phyloP scores from a whole-genome alignment of 2,888 invertebrate genomes.

The Megaustenia siamemsis region DNA sequence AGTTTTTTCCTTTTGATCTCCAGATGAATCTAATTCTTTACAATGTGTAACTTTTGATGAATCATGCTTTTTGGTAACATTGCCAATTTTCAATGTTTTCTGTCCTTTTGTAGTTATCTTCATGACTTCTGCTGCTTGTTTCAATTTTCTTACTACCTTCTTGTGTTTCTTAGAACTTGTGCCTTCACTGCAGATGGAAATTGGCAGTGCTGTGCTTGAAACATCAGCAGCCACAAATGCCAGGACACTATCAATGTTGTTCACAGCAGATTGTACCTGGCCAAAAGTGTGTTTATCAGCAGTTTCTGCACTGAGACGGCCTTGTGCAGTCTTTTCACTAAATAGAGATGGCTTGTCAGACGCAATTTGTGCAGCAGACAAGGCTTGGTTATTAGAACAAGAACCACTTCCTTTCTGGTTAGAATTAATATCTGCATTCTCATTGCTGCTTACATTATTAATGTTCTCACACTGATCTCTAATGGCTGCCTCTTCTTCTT shows the following conservation, averaged over 20 bases:
- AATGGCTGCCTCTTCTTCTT: conserved; percentile 52
- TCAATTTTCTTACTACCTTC: not conserved
- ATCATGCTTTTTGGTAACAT: not conserved
- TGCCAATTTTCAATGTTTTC: not conserved
- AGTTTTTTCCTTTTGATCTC: not conserved
- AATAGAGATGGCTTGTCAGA: not conserved
- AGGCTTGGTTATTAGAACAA: not conserved
- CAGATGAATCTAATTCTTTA: not conserved
- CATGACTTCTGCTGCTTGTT: not conserved
- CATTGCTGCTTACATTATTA: not conserved
- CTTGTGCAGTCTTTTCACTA: not conserved
- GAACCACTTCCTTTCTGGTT: not conserved
- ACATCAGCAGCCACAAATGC: conserved; percentile 45
- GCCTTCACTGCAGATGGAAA: not conserved
- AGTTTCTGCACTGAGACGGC: not conserved
- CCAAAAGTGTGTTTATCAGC: not conserved
- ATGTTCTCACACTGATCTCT: conserved; percentile 46
- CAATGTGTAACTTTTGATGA: not conserved
- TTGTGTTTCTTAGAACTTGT: conserved; percentile 9
- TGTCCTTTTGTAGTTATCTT: not conserved
- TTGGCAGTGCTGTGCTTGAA: not conserved
- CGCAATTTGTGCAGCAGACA: not conserved
- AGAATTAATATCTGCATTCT: not conserved
- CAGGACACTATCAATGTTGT: conserved; percentile 43
- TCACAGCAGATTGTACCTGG: not conserved